Evolutionary conservation across 2,113 vertebrate species (phyloP).

Genomic region (Nettapus auritus): DNA sequence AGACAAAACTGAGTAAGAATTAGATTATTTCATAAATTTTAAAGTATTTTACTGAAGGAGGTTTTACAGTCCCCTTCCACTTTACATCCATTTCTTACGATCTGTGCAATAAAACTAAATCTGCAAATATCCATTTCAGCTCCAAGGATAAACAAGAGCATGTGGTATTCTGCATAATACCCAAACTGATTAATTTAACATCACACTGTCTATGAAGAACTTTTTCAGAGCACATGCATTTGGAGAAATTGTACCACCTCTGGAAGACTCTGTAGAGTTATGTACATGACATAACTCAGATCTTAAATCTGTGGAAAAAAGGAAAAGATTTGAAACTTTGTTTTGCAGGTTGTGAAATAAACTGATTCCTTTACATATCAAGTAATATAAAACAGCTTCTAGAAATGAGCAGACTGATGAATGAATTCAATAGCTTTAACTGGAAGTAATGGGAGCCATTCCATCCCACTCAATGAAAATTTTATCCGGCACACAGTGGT

Average conservation of each 20-base stretch:
- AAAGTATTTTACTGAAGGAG: background rate
- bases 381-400: background rate
- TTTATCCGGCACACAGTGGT: background rate
- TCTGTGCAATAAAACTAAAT: background rate
- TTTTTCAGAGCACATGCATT: background rate
- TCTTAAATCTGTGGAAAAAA: background rate
- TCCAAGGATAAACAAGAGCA: background rate
- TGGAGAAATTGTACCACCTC: background rate
- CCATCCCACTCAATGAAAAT: background rate
- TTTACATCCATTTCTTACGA: background rate
- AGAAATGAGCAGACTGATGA: no score
- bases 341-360: background rate
- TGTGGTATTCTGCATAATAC: background rate
- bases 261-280: background rate
- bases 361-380: background rate
- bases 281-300: background rate
- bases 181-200: background rate
- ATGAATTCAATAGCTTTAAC: background rate
- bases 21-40: background rate
- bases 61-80: background rate
- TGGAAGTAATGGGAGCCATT: background rate
- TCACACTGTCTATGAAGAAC: background rate
- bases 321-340: background rate
- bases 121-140: background rate
- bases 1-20: background rate